phyloP scores from a whole-genome alignment of 1,140 invertebrate species.

The Drosophila equinoxialis region DNA sequence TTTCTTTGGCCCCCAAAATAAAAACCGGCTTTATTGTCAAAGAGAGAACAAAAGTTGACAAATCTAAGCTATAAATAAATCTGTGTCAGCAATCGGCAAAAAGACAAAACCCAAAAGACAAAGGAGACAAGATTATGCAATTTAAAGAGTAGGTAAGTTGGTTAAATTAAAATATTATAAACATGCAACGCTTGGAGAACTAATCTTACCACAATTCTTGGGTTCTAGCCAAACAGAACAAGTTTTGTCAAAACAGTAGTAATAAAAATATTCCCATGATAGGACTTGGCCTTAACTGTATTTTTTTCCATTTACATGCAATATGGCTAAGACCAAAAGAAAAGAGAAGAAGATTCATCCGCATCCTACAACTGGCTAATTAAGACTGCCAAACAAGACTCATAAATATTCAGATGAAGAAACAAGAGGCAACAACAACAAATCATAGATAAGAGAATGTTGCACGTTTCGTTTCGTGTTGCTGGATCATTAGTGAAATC shows the following conservation, averaged over 20 bases:
- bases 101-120: not conserved
- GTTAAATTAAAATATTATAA: conserved; percentile 18
- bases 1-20: conserved; percentile 13
- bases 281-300: conserved; percentile 8
- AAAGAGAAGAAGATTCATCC: conserved; percentile 2
- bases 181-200: conserved; percentile 7
- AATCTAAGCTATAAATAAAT: conserved; percentile 24
- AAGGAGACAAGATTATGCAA: conserved; percentile 18
- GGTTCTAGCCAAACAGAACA: conserved; percentile 7
- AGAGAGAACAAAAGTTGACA: conserved; percentile 11
- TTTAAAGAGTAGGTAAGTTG: conserved; percentile 10
- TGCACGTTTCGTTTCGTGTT: conserved; percentile 22
- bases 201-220: not conserved
- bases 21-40: conserved; percentile 7
- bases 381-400: conserved; percentile 12
- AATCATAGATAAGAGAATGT: conserved; percentile 23
- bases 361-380: conserved; percentile 13
- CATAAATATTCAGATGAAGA: conserved; percentile 19
- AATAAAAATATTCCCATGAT: conserved; percentile 1
- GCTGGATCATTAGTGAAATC: conserved; percentile 9
- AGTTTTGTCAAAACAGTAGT: not conserved
- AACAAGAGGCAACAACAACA: conserved; percentile 8
- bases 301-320: not conserved
- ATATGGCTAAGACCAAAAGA: not conserved
- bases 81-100: conserved; percentile 7